Evolutionary conservation across 2,113 vertebrate species (phyloP), one percentile per base, ranked within the genome.

Genomic region (Malurus melanocephalus): DNA sequence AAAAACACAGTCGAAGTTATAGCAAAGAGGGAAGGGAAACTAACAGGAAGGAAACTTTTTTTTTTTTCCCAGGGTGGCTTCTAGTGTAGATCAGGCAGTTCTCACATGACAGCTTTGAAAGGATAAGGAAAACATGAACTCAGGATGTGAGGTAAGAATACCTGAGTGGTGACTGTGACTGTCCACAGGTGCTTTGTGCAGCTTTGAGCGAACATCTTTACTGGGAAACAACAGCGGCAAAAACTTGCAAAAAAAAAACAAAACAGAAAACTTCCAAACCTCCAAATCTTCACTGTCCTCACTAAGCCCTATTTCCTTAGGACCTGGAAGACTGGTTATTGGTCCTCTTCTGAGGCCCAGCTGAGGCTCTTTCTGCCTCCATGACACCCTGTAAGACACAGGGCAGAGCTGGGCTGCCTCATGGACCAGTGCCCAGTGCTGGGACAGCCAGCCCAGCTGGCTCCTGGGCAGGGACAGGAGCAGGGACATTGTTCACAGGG

Each of bases 201-300:
- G 32, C 61, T 91, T 77, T 65, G 52, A 88, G 62, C 0, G 0
- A 69, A 24, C 2, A 0, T 35, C 10, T 28, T 60, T 73, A 30
- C 40, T 80, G 52, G 35, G 38, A 85, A 67, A 61, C 13, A 66
- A 23, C 55, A 40, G 14, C 10, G 59, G 40, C 52, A 82, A 49
- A 0, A 1, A 51, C 22, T 8, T 21, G 20, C 1, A 40, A 75
- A 51, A 16, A 35, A 30, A 0, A 35, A 22, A 16, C 23, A 10
- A 9, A 23, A n/a, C 1, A 0, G 27, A 38, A 83, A 83, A 12
- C 2, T 5, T 1, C 17, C 3, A n/a, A 42, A 26, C 15, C 4
- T n/a, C 32, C 35, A 24, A 60, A 49, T 82, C 56, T 28, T 77
- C 12, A 11, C 55, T 61, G 42, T 65, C 23, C 28, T 52, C 24